phyloP scores from a whole-genome alignment of 1,140 invertebrate species.

The Drosophila paulistorum region DNA sequence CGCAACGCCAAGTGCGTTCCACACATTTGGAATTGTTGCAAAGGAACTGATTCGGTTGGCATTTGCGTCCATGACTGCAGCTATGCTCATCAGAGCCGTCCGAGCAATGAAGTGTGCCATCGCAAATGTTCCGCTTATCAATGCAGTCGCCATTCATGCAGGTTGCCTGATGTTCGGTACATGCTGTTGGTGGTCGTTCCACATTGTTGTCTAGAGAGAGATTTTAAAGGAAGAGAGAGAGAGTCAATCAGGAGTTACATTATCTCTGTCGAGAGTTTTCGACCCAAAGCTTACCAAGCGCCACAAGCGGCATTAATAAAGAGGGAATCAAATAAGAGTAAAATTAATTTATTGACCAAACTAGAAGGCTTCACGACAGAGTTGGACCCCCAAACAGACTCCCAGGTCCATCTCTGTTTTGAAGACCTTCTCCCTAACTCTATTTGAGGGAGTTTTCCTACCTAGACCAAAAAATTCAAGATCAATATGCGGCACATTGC shows the following conservation, averaged over 20 bases:
- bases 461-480: conserved; percentile 82
- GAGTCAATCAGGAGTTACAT: too few species aligned
- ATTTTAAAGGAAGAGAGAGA: background rate
- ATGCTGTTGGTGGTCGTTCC: conserved; percentile 85
- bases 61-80: conserved; percentile 91
- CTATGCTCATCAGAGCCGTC: conserved; percentile 95
- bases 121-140: conserved; percentile 90
- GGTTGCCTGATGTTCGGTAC: conserved; percentile 91
- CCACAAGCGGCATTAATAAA: too few species aligned
- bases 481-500: conserved; percentile 80
- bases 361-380: too few species aligned
- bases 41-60: conserved; percentile 96
- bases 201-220: conserved; percentile 73
- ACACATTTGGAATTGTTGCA: conserved; percentile 95
- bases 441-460: conserved; percentile 32
- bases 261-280: too few species aligned
- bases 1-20: conserved; percentile 96
- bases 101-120: conserved; percentile 91
- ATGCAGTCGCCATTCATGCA: conserved; percentile 97
- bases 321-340: too few species aligned
- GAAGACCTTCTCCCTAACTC: background rate
- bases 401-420: background rate
- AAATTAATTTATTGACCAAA: too few species aligned
- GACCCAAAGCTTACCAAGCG: conserved; percentile 31
- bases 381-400: too few species aligned